Evolutionary conservation across 2,888 invertebrate species (phyloP).

Genomic region (Erebia epiphron): DNA sequence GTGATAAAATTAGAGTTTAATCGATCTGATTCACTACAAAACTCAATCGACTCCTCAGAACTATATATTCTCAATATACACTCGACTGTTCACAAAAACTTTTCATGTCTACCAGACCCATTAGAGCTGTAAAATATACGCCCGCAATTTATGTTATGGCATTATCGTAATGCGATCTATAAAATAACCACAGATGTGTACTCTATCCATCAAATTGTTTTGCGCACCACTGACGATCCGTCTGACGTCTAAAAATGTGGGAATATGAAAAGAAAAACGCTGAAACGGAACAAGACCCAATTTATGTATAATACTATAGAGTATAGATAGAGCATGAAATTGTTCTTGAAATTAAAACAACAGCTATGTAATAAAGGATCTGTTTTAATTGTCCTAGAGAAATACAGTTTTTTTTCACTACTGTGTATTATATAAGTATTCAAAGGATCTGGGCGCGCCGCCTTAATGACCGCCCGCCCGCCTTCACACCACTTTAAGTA

Average conservation of each 20-base stretch:
- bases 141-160: slow-evolving; percentile 60
- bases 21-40: too few relatives aligned
- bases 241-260: neutral
- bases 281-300: neutral
- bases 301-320: neutral
- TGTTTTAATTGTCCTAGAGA: neutral
- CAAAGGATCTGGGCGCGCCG: neutral
- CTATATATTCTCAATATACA: too few relatives aligned
- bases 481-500: neutral
- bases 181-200: slow-evolving; percentile 56
- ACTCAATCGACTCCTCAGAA: too few relatives aligned
- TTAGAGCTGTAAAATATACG: slow-evolving; percentile 2
- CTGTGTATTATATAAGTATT: slow-evolving; percentile 7
- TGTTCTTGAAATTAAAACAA: neutral
- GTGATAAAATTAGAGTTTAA: too few relatives aligned
- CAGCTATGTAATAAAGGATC: neutral
- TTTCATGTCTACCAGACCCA: neutral
- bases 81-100: too few relatives aligned
- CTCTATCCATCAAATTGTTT: slow-evolving; percentile 53
- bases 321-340: neutral
- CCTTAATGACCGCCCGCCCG: neutral
- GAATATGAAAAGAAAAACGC: neutral
- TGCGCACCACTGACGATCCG: slow-evolving; percentile 43
- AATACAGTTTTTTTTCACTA: neutral
- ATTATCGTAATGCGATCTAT: slow-evolving; percentile 65